These are phyloP conservation scores for Calcarius lapponicus DNA, from an alignment of 2,797 vertebrate genomes.

Conservation along the genomic window DNA sequence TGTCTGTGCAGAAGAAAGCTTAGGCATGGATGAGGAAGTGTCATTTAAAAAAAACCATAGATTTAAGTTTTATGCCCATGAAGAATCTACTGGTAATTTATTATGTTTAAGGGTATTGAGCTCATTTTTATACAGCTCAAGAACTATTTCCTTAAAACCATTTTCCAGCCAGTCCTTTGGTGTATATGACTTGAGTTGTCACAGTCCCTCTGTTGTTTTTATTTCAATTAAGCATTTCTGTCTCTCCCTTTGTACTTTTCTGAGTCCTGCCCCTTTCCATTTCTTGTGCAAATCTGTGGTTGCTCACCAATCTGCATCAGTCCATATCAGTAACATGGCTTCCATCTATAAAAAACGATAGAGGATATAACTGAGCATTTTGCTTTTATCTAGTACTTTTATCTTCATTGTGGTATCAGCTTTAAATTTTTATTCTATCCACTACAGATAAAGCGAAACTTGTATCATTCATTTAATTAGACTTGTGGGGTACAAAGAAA, in stretches of 20 bases:
- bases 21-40: not conserved
- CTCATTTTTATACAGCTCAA: not conserved
- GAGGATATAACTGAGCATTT: not conserved
- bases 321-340: not conserved
- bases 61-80: not conserved
- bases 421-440: not conserved
- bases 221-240: not conserved
- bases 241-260: not conserved
- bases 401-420: not conserved
- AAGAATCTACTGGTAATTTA: not conserved
- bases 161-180: not conserved
- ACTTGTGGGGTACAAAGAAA: not conserved
- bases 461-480: not conserved
- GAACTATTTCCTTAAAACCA: not conserved
- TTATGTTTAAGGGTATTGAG: not conserved
- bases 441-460: not conserved
- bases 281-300: not conserved
- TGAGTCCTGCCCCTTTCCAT: not conserved
- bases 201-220: not conserved
- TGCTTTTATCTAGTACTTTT: not conserved
- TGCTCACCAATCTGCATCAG: not conserved
- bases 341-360: not conserved
- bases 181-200: not conserved
- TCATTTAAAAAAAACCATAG: not conserved
- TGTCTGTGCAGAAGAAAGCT: not conserved